Evolutionary conservation across 2,113 vertebrate genomes (phyloP).

Genomic region (Bettongia penicillata): DNA sequence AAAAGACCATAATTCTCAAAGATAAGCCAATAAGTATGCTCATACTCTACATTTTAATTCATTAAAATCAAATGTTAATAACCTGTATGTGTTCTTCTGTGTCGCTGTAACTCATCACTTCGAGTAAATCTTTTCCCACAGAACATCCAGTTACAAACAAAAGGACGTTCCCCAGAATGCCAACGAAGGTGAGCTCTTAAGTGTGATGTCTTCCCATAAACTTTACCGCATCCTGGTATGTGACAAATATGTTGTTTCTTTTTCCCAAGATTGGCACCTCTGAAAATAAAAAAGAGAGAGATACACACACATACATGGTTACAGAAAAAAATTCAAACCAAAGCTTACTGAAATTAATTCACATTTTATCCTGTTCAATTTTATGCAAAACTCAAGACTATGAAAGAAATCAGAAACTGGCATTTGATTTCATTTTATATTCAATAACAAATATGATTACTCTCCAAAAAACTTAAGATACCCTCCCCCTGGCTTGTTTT

Average conservation of each 20-base stretch:
- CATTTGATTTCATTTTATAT: constrained; percentile 51
- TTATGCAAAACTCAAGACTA: constrained; percentile 45
- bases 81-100: constrained; percentile 99
- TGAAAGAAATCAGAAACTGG: constrained; percentile 50
- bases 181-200: constrained; percentile 99
- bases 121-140: constrained; percentile 99
- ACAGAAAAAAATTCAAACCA: constrained; percentile 54
- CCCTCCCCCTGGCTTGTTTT: neutral
- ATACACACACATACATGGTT: constrained; percentile 28
- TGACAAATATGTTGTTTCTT: constrained; percentile 99
- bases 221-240: constrained; percentile 98
- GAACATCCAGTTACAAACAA: constrained; percentile 99
- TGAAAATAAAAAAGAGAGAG: constrained; percentile 80
- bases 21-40: neutral
- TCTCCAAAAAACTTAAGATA: constrained; percentile 51
- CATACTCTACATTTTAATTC: constrained; percentile 46
- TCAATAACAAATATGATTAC: constrained; percentile 44
- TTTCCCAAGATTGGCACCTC: constrained; percentile 95
- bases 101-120: constrained; percentile 98
- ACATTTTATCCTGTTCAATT: constrained; percentile 36
- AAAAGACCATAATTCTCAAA: neutral
- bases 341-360: constrained; percentile 4
- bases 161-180: constrained; percentile 99
- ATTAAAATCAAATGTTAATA: constrained; percentile 76
- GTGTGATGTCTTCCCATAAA: constrained; percentile 98